Conservation (phyloP, 2,888 invertebrate genomes). For the Dyspetes luteomarginatus region DNA sequence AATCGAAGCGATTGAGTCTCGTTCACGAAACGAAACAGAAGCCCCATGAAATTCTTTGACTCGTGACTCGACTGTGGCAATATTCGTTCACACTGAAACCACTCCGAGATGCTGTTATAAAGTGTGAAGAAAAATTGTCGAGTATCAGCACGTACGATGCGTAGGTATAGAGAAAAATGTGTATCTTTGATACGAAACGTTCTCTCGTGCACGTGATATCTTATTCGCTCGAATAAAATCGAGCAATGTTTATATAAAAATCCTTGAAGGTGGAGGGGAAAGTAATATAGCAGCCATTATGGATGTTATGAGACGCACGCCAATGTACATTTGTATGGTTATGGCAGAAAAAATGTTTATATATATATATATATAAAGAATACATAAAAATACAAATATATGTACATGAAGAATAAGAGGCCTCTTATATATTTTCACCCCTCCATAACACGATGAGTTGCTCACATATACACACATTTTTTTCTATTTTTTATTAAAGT, state of each 20-base stretch:
- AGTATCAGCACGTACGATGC: slow-evolving; percentile 41
- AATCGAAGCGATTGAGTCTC: neutral
- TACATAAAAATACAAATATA: slow-evolving; percentile 4
- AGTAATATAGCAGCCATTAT: slow-evolving; percentile 70
- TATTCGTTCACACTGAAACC: neutral
- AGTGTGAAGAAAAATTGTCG: slow-evolving; percentile 18
- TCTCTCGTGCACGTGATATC: neutral
- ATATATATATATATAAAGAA: slow-evolving; percentile 21
- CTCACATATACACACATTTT: slow-evolving; percentile 63
- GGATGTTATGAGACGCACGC: slow-evolving; percentile 65
- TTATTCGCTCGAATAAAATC: slow-evolving; percentile 67
- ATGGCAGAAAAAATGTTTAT: neutral
- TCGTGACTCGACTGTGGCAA: neutral
- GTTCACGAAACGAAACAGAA: neutral
- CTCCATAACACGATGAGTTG: slow-evolving; percentile 8
- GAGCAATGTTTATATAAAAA: slow-evolving; percentile 67
- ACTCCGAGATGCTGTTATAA: neutral
- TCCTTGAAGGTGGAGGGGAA: slow-evolving; percentile 44
- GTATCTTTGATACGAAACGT: slow-evolving; percentile 4
- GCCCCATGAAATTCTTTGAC: neutral
- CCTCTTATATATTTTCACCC: neutral
- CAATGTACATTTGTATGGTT: slow-evolving; percentile 23
- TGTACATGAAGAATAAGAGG: slow-evolving; percentile 18
- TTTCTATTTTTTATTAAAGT: no score
- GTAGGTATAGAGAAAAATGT: slow-evolving; percentile 38